These are phyloP conservation scores for Arnoldichthys spilopterus DNA, from an alignment of 2,797 vertebrate species.

Conservation along the genomic window DNA sequence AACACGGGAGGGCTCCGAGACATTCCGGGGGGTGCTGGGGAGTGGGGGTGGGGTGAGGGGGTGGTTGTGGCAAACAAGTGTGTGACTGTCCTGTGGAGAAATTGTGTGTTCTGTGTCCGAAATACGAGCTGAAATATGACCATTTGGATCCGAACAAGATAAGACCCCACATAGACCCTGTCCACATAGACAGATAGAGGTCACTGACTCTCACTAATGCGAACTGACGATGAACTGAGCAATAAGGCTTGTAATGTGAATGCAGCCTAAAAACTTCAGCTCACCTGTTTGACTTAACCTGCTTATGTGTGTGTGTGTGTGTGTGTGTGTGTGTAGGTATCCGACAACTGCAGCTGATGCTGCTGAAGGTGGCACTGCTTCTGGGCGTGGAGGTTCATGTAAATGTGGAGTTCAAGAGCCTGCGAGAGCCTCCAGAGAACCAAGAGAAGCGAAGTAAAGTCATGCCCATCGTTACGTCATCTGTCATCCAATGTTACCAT, in stretches of 20 bases:
- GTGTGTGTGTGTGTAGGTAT: slow-evolving; percentile 81
- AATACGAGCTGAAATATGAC: too few relatives aligned
- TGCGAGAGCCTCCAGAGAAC: slow-evolving; percentile 87
- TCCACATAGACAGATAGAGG: too few relatives aligned
- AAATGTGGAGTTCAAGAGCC: slow-evolving; percentile 90
- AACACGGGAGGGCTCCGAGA: too few relatives aligned
- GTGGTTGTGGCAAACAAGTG: too few relatives aligned
- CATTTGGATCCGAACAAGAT: too few relatives aligned
- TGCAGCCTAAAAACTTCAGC: neutral
- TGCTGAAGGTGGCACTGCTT: slow-evolving; percentile 92
- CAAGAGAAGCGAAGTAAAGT: slow-evolving; percentile 85
- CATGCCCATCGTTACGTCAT: neutral
- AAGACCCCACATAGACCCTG: too few relatives aligned
- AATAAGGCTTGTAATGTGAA: neutral
- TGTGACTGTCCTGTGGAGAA: too few relatives aligned
- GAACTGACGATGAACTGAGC: neutral
- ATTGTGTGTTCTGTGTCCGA: too few relatives aligned
- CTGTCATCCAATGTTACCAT: neutral
- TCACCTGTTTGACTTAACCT: neutral
- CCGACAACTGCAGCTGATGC: slow-evolving; percentile 94
- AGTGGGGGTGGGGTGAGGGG: too few relatives aligned
- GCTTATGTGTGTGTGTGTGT: neutral
- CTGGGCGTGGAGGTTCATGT: slow-evolving; percentile 94
- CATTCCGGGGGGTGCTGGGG: too few relatives aligned
- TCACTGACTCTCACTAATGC: too few relatives aligned